Base-by-base conservation (phyloP, 2,888 invertebrate genomes). In the Mimachlamys varia region DNA sequence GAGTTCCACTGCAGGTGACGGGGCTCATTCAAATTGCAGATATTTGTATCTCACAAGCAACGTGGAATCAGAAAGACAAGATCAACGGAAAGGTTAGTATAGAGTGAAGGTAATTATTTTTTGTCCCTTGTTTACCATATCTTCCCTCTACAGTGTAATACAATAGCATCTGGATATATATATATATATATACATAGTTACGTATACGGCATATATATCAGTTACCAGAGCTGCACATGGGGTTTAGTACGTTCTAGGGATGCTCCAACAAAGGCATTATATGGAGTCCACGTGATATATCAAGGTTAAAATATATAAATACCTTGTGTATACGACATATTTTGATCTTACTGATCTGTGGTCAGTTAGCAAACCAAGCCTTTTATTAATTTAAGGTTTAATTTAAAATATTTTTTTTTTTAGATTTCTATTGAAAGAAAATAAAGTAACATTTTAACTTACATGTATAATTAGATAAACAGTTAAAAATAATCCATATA, bases 11-110 rank as follows among this genome's bases (percentile, higher is more conserved):
- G 76, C 76, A 76, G 33, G 7, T 33, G 33, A 33, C 76, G 76
- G 33, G 76, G 76, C 76, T 76, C 76, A 76, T 76, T 76, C 33
- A 76, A 76, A 76, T 76, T 76, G 13, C 76, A 76, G 76, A 76
- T 76, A 76, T 76, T 33, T 33, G 13, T 76, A 76, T 33, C 76
- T 27, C 33, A 76, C 13, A 76, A 12, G 13, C 76, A 76, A 76
- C 76, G 76, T 76, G 76, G 76, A 13, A 12, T 76, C 76, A 27
- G 33, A 33, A 76, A 2, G 12, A 1, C 27, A 33, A 76, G 76
- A 17, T 13, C 76, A 76, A 2, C 12, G 1, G 27, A 0, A 76
- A 76, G 76, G 76, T 76, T 76, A 33, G 76, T 76, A 76, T 76
- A 0, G 27, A 76, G 76, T 22, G 27, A 76, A 76, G 76, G 76